These are phyloP conservation scores for Oncorhynchus mykiss DNA, from an alignment of 2,113 vertebrate genomes.

Conservation along the genomic window DNA sequence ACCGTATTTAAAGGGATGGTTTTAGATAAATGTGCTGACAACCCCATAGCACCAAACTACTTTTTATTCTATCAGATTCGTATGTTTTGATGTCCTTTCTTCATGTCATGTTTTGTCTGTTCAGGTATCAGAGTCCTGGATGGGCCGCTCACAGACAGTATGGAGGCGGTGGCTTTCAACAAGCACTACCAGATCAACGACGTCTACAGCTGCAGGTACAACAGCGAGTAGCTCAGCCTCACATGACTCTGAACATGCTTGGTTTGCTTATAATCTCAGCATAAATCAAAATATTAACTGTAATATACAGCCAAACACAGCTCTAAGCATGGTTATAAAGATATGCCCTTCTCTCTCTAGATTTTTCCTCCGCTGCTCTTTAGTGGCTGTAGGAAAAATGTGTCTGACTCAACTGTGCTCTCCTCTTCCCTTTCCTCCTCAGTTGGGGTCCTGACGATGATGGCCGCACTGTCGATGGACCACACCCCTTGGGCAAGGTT, in stretches of 20 bases:
- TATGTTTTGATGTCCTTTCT: too few species aligned
- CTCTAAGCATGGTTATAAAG: too few species aligned
- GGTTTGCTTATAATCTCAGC: not conserved
- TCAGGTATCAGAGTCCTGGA: conserved; percentile 96
- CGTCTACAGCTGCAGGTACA: conserved; percentile 98
- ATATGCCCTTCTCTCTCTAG: not conserved
- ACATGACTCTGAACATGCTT: not conserved
- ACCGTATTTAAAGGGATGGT: too few species aligned
- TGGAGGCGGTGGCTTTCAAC: conserved; percentile 97
- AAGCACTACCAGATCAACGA: conserved; percentile 99
- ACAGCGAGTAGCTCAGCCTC: not conserved
- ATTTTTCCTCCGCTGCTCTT: not conserved
- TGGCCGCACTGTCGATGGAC: conserved; percentile 93
- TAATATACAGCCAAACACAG: not conserved
- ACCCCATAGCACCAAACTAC: too few species aligned
- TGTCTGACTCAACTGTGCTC: not conserved
- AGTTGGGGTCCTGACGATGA: conserved; percentile 99
- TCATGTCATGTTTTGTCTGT: not conserved
- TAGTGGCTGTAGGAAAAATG: not conserved
- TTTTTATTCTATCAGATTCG: too few species aligned
- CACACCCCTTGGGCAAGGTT: conserved; percentile 96
- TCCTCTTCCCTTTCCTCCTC: not conserved
- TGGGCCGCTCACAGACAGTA: conserved; percentile 94
- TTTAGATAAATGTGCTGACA: too few species aligned
- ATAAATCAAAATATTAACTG: not conserved